Percentiles rank a stretch among this genome's conserved stretches.
Evolutionary conservation across 2,113 vertebrate species (phyloP).

Genomic region (Hemichromis elongatus): DNA sequence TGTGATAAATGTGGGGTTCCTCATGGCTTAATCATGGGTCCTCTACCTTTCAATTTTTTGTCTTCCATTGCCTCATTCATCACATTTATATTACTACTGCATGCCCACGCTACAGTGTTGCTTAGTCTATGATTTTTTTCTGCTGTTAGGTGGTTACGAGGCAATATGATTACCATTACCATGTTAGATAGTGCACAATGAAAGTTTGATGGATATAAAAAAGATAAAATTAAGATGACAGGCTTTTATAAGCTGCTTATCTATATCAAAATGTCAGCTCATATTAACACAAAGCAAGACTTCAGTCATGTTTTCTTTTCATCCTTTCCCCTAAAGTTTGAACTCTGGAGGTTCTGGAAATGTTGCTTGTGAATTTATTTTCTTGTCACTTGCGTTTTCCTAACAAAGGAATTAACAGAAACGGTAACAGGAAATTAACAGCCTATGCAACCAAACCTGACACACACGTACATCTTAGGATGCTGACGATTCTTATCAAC

Average conservation of each 20-base stretch:
- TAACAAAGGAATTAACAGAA: background rate
- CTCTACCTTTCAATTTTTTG: background rate
- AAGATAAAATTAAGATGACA: background rate
- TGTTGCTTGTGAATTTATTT: too few species aligned
- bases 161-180: too few species aligned
- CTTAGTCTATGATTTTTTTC: background rate
- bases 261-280: background rate
- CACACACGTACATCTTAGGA: background rate
- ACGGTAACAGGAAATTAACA: background rate
- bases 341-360: background rate
- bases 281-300: background rate
- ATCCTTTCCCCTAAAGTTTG: background rate
- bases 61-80: background rate
- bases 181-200: background rate
- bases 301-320: background rate
- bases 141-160: too few species aligned
- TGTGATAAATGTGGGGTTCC: background rate
- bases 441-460: background rate
- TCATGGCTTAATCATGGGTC: background rate
- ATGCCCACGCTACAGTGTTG: background rate
- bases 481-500: background rate
- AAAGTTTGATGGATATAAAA: background rate
- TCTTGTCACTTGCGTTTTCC: background rate
- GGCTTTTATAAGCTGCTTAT: background rate
- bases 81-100: background rate